Evolutionary conservation across 2,113 vertebrate species (phyloP).

Genomic region (Hyperoodon ampullatus): DNA sequence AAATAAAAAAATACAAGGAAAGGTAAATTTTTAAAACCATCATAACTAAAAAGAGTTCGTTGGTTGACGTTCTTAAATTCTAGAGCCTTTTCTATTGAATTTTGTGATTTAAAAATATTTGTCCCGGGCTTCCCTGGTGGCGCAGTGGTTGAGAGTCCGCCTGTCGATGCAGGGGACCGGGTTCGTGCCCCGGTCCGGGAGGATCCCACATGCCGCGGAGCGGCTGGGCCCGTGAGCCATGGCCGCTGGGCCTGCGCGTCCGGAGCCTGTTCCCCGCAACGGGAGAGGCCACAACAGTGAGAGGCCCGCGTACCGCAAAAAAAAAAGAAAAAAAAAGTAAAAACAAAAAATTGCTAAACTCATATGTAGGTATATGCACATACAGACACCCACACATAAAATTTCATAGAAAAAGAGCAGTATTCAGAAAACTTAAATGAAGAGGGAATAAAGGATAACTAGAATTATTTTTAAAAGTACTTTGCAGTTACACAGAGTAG

Average conservation of each 20-base stretch:
- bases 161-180: no score
- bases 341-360: not conserved
- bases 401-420: not conserved
- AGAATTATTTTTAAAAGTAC: not conserved
- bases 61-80: slow-evolving; percentile 13
- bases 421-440: not conserved
- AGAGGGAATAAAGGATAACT: not conserved
- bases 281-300: no score
- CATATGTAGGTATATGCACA: not conserved
- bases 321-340: not conserved
- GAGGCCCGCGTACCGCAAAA: no score
- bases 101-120: slow-evolving; percentile 34
- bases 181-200: no score
- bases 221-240: no score
- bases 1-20: slow-evolving; percentile 11
- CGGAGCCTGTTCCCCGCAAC: no score
- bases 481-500: not conserved
- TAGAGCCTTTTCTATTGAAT: not conserved
- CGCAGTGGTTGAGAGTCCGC: no score
- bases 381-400: not conserved
- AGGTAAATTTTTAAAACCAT: not conserved
- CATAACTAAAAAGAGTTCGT: not conserved
- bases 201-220: no score
- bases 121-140: no score
- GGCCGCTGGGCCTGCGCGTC: no score